Evolutionary conservation across 1,140 invertebrate genomes (phyloP).

Genomic region (Tribolium castaneum): DNA sequence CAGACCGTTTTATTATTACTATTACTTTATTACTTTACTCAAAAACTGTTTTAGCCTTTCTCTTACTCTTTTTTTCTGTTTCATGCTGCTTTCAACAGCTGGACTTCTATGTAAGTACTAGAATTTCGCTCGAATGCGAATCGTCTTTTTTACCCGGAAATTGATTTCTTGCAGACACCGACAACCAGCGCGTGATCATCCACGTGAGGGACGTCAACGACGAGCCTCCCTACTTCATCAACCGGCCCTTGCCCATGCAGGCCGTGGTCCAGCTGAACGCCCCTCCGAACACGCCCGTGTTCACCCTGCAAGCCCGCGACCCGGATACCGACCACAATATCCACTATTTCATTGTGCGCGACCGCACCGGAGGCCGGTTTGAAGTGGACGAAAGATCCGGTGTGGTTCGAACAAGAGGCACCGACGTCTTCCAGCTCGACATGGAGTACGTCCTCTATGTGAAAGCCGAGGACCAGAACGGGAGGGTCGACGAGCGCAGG

Average conservation of each 20-base stretch:
- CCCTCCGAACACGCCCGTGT: conserved; percentile 94
- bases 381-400: conserved; percentile 74
- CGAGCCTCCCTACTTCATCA: conserved; percentile 96
- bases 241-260: conserved; percentile 94
- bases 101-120: conserved; percentile 37
- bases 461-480: conserved; percentile 95
- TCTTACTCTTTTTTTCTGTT: conserved; percentile 30
- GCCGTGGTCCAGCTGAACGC: conserved; percentile 95
- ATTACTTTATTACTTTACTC: too few relatives aligned
- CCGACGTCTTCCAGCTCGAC: conserved; percentile 91
- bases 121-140: neutral
- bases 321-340: conserved; percentile 96
- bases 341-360: conserved; percentile 93
- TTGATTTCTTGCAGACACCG: conserved; percentile 78
- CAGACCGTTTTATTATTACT: too few relatives aligned
- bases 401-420: conserved; percentile 91
- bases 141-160: conserved; percentile 10
- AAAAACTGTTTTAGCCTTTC: too few relatives aligned
- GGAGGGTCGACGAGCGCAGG: conserved; percentile 85
- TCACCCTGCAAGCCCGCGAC: conserved; percentile 93
- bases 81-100: neutral
- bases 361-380: conserved; percentile 77
- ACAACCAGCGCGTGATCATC: conserved; percentile 94
- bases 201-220: conserved; percentile 97
- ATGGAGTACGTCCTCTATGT: conserved; percentile 97